Evolutionary conservation across 2,113 vertebrate genomes (phyloP), one percentile per base, ranked within the genome.

Genomic region (Notarius lentiginosus): DNA sequence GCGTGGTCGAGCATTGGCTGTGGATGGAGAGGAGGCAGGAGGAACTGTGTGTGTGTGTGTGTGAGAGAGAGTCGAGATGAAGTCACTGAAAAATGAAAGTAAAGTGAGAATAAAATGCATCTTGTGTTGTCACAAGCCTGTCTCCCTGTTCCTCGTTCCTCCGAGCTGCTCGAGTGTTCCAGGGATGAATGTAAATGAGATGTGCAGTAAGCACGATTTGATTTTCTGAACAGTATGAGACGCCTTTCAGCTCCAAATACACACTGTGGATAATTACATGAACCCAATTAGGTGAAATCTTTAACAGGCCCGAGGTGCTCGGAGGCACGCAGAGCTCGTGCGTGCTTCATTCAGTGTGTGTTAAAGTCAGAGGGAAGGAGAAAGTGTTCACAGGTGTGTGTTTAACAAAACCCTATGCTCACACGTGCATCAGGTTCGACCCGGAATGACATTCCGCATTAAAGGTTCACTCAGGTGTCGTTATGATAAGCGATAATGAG

Each of bases 231-330:
- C 84, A 82, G 84, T 86, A 58, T 65, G 3, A 84, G 55, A 83
- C 61, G 79, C 70, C 79, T 77, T 63, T 87, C 61, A 84, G 88
- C 90, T 84, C 17, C 27, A 88, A 72, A 85, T 68, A 82, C 79
- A 75, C 70, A 84, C 76, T 61, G 53, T 75, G 79, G 88, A 84
- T 89, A 90, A 88, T 86, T 66, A 79, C 81, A 83, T 85, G 61
- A 80, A 76, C 24, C 72, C 87, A 84, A 84, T 88, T 85, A 76
- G 60, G 24, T 58, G 77, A 79, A 84, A 76, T 79, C 79, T 83
- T 90, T 87, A 90, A 86, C 86, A 77, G 73, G 80, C 83, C 81
- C 75, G 17, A 75, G 87, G 89, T 30, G n/a, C 77, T 70, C 14
- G 5, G 66, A 79, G 80, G 70, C 65, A 56, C 77, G 24, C 60